Conservation (phyloP, 2,888 invertebrate species). For the Drosophila monieri region DNA sequence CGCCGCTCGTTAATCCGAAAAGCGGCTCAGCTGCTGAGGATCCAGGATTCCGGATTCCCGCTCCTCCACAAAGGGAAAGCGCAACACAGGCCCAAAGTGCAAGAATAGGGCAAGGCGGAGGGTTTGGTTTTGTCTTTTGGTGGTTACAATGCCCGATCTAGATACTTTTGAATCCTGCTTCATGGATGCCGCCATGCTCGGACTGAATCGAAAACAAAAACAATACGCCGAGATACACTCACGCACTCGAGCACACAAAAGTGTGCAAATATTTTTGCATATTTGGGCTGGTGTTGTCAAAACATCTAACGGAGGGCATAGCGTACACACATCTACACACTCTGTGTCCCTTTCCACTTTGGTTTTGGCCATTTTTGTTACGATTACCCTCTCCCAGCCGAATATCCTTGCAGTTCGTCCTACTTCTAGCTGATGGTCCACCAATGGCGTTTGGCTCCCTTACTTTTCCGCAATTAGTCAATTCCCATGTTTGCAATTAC, state of each 20-base stretch:
- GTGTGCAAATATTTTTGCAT: constrained; percentile 61
- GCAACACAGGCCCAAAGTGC: not conserved
- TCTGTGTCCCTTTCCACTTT: not conserved
- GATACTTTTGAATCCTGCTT: constrained; percentile 35
- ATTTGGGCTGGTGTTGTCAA: constrained; percentile 70
- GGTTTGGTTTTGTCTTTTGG: constrained; percentile 29
- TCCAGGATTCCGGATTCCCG: constrained; percentile 22
- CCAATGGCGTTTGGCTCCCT: constrained; percentile 44
- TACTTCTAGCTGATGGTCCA: not conserved
- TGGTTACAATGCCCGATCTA: constrained; percentile 48
- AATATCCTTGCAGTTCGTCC: not conserved
- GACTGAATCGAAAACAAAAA: constrained; percentile 15
- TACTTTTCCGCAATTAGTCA: constrained; percentile 78
- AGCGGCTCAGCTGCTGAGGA: constrained; percentile 66
- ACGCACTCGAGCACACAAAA: constrained; percentile 5
- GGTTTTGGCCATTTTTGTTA: not conserved
- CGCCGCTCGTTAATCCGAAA: constrained; percentile 71
- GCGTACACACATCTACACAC: constrained; percentile 20
- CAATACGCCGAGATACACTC: constrained; percentile 15
- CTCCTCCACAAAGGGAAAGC: constrained; percentile 16
- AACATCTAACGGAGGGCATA: constrained; percentile 58
- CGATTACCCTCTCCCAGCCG: constrained; percentile 3
- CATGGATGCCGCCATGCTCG: constrained; percentile 27
- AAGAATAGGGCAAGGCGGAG: constrained; percentile 18
- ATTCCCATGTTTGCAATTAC: constrained; percentile 82